Evolutionary conservation across 2,113 vertebrate genomes (phyloP).

Genomic region (Ploceus nigricollis): DNA sequence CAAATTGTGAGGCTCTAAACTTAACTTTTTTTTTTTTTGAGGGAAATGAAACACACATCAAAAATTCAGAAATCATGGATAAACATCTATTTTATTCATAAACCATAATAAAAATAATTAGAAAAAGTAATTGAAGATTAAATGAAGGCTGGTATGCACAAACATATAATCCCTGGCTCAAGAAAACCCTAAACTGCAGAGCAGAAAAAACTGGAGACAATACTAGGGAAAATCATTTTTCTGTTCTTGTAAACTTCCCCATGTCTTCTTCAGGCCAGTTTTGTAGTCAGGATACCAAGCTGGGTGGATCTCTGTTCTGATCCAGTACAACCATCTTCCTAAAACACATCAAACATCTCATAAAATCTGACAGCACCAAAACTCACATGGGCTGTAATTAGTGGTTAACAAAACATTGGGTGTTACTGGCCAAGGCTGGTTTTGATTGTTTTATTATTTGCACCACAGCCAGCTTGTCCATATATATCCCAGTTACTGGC

Average conservation of each 20-base stretch:
- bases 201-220: background rate
- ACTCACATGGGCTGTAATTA: background rate
- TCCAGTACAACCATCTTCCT: background rate
- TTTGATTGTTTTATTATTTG: background rate
- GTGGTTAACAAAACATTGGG: background rate
- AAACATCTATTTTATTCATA: background rate
- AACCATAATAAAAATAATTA: background rate
- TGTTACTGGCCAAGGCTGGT: background rate
- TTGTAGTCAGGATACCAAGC: background rate
- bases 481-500: background rate
- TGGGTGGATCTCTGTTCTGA: background rate
- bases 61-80: background rate
- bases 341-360: background rate
- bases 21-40: background rate
- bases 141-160: background rate
- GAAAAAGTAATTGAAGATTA: background rate
- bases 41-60: background rate
- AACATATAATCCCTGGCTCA: background rate
- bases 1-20: background rate
- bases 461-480: background rate
- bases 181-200: background rate
- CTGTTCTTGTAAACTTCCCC: background rate
- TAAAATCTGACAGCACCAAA: background rate
- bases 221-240: background rate
- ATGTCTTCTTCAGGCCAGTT: background rate